Percentiles rank a stretch among this genome's conserved stretches.
Conservation (phyloP, 2,113 vertebrate species). For the Charina bottae region DNA sequence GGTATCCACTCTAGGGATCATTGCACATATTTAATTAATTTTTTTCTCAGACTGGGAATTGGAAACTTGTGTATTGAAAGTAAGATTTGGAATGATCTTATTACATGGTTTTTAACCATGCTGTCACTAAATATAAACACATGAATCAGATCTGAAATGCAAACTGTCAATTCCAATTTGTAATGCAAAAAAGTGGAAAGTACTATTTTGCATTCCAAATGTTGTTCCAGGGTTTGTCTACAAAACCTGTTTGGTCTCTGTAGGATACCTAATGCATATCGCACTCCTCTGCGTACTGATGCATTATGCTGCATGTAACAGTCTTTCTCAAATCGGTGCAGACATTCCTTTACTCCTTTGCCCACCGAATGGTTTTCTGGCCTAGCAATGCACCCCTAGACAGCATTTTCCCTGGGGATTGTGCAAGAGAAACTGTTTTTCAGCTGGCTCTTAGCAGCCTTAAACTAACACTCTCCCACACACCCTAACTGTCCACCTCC, state of each 20-base stretch:
- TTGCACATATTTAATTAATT: neutral
- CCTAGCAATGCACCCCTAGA: neutral
- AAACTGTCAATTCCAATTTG: neutral
- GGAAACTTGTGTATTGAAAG: neutral
- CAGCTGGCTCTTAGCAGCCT: neutral
- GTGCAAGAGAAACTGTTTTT: conserved; percentile 9
- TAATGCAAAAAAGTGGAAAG: neutral
- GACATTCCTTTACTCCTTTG: neutral
- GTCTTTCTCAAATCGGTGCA: neutral
- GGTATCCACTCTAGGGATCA: neutral
- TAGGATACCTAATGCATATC: neutral
- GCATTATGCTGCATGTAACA: neutral
- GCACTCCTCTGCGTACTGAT: neutral
- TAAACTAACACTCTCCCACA: neutral
- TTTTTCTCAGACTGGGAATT: neutral
- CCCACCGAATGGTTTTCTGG: neutral
- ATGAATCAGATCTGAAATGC: neutral
- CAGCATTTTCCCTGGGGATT: neutral
- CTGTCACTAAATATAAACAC: neutral
- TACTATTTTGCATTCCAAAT: neutral
- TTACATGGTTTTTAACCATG: neutral
- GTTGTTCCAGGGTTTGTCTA: neutral
- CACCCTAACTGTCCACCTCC: neutral
- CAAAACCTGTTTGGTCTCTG: neutral
- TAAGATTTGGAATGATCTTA: neutral